phyloP scores from a whole-genome alignment of 2,113 vertebrate genomes.

The Macquaria australasica region DNA sequence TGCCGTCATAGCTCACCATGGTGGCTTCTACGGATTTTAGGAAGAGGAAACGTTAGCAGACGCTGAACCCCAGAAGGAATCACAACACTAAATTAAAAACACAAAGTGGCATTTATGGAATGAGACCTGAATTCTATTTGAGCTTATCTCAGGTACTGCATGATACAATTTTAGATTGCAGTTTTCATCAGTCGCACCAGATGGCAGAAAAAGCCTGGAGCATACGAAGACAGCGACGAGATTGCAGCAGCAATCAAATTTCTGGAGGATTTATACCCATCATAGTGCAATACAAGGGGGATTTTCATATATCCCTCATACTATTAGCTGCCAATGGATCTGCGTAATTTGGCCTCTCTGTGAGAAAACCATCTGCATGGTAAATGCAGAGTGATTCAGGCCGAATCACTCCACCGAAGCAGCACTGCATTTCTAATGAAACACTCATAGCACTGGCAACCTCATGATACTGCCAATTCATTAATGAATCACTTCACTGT shows the following conservation, averaged over 20 bases:
- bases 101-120: constrained; percentile 32
- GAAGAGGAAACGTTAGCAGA: constrained; percentile 19
- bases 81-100: constrained; percentile 25
- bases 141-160: constrained; percentile 48
- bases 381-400: constrained; percentile 64
- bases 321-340: constrained; percentile 72
- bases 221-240: constrained; percentile 19
- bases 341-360: constrained; percentile 69
- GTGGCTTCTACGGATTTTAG: constrained; percentile 87
- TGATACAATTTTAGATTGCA: constrained; percentile 72
- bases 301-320: constrained; percentile 73
- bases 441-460: constrained; percentile 46
- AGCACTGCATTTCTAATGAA: constrained; percentile 62
- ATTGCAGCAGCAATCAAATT: constrained; percentile 66
- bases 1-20: constrained; percentile 94
- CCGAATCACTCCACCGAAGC: constrained; percentile 49
- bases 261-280: constrained; percentile 68
- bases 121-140: constrained; percentile 14
- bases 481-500: constrained; percentile 56
- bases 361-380: constrained; percentile 73
- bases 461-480: constrained; percentile 50
- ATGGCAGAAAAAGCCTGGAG: constrained; percentile 81
- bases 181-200: constrained; percentile 77
- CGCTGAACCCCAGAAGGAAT: constrained; percentile 16
- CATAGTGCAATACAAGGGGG: constrained; percentile 56